A percentile compares a stretch with the other conserved stretches of the same genome.
These are phyloP conservation scores for Prunella strophiata DNA, from an alignment of 2,797 vertebrate genomes.

Conservation along the genomic window DNA sequence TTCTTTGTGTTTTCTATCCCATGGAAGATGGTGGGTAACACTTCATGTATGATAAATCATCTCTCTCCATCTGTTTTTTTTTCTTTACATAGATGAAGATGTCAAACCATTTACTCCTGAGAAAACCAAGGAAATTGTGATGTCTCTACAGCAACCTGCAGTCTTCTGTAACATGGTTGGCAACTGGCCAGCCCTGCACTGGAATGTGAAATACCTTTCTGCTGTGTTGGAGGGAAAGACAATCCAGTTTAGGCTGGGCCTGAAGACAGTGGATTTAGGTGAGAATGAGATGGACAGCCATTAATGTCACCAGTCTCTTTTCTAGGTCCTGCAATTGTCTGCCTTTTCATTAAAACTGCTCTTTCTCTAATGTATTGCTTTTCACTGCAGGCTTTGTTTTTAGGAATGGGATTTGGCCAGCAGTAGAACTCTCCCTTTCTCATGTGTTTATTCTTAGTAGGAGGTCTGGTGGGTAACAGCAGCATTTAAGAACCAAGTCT, in stretches of 20 bases:
- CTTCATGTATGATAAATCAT: neutral
- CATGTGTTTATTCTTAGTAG: neutral
- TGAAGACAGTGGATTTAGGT: constrained; percentile 78
- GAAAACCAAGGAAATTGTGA: constrained; percentile 82
- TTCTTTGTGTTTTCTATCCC: neutral
- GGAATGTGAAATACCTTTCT: constrained; percentile 85
- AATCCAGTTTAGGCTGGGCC: constrained; percentile 88
- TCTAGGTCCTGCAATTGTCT: neutral
- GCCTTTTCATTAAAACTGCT: neutral
- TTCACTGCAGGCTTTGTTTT: neutral
- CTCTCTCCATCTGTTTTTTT: neutral
- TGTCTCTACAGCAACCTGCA: constrained; percentile 84
- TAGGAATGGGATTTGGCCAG: neutral
- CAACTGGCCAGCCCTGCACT: constrained; percentile 86
- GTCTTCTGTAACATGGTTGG: constrained; percentile 88
- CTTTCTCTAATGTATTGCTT: neutral
- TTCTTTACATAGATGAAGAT: constrained; percentile 54
- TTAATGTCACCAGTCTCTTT: neutral
- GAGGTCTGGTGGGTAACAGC: neutral
- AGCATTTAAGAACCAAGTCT: neutral
- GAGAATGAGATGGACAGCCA: constrained; percentile 25
- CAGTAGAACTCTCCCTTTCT: neutral
- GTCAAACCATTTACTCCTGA: constrained; percentile 87
- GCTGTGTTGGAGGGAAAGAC: constrained; percentile 75
- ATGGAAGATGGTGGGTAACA: neutral